phyloP scores from a whole-genome alignment of 2,113 vertebrate genomes.

The Strigops habroptila region DNA sequence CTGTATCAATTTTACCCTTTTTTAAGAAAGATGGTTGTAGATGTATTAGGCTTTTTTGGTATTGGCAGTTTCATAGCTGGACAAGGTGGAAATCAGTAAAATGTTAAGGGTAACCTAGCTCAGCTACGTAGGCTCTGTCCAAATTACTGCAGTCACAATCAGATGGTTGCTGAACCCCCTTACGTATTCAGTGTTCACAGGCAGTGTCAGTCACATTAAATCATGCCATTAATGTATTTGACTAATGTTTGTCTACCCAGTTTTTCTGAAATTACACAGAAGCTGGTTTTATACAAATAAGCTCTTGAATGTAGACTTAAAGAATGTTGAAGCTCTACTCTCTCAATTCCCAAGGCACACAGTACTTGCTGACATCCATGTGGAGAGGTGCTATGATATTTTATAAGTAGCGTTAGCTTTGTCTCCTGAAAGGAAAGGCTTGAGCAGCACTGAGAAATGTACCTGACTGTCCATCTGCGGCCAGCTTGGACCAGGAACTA shows the following conservation, averaged over 20 bases:
- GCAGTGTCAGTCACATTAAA: neutral
- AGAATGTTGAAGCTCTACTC: neutral
- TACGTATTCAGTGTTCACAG: neutral
- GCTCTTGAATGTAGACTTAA: conserved; percentile 29
- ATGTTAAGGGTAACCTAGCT: neutral
- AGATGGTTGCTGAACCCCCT: neutral
- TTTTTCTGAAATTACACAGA: neutral
- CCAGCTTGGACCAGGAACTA: neutral
- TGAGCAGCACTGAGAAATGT: neutral
- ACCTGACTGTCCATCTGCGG: neutral
- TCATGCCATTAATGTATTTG: neutral
- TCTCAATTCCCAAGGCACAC: neutral
- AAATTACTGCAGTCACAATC: neutral
- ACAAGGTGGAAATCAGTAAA: neutral
- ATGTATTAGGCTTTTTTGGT: neutral
- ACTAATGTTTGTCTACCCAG: neutral
- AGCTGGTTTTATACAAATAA: neutral
- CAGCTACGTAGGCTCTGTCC: neutral
- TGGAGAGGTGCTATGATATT: neutral
- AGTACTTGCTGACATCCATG: neutral
- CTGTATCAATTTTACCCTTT: neutral
- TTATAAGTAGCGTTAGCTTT: neutral
- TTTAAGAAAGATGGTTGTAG: neutral
- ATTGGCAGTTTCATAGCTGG: neutral
- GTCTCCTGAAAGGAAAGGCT: neutral